Base-by-base conservation (phyloP, 2,113 vertebrate genomes). In the Morone chrysops region DNA sequence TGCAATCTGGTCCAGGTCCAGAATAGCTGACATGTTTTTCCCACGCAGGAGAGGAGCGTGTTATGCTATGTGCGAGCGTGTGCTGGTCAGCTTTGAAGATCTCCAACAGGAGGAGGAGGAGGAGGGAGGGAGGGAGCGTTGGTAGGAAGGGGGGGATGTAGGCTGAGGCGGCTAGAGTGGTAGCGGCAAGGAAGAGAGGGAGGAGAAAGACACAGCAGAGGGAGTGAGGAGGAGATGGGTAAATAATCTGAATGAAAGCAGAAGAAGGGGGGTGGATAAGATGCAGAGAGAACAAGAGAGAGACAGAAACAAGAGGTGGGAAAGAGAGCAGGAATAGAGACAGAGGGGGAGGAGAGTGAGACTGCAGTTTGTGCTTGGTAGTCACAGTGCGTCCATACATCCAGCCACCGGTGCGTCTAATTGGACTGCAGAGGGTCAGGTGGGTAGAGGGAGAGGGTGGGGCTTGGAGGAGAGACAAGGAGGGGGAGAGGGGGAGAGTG, bases 1-100 rank as follows among this genome's bases (percentile, higher is more conserved):
- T 82, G 93, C 92, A 87, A 95, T 94, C 90, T 95, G 95, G 89
- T 95, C 94, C 93, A 96, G 93, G 85, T 96, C 95, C 92, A 96
- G 90, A 92, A 95, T 81, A 86, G 95, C 92, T 90, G 94, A 95
- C 95, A 96, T 96, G 92, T 90, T 94, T 91, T 84, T 91, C 91
- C 89, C 92, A 92, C 85, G 81, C 87, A 84, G 88, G 81, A 94
- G 87, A 93, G 85, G 78, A 86, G 85, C 67, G 87, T 92, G 91
- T 91, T 90, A 85, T 90, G 92, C 83, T 92, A 89, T 84, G 91
- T 83, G 83, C 70, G 56, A 86, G 86, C 74, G 91, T 90, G 80
- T 61, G 92, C 88, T 77, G 83, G 87, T 91, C 81, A 85, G 93
- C 89, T 93, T 73, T 90, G 81, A 92, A 89, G 88, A 89, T 82